A percentile compares a stretch with the other conserved stretches of the same genome.
These are phyloP conservation scores for Drosophila algonquin DNA, from an alignment of 2,888 invertebrate genomes.

Conservation along the genomic window DNA sequence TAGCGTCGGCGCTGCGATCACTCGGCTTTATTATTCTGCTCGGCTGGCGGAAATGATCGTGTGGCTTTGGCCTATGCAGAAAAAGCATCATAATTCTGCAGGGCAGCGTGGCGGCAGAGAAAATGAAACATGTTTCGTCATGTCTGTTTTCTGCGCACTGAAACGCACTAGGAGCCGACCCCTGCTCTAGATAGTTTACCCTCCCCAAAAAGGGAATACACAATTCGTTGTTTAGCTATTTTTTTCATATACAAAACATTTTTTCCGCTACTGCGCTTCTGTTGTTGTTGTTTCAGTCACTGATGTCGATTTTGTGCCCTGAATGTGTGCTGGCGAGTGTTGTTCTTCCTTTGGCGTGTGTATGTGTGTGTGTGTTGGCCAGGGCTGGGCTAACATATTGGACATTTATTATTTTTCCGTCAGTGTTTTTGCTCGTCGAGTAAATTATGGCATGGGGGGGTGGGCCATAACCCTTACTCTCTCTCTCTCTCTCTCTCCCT, in stretches of 20 bases:
- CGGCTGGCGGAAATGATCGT: too few relatives aligned
- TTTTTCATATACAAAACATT: slow-evolving; percentile 7
- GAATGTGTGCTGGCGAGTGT: slow-evolving; percentile 36
- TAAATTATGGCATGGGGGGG: slow-evolving; percentile 64
- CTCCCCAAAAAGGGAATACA: not conserved
- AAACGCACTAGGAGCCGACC: too few relatives aligned
- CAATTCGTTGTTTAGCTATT: not conserved
- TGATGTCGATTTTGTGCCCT: slow-evolving; percentile 55
- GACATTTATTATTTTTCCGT: slow-evolving; percentile 79
- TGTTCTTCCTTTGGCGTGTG: slow-evolving; percentile 48
- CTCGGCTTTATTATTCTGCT: too few relatives aligned
- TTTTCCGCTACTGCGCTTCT: slow-evolving; percentile 7
- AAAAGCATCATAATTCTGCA: too few relatives aligned
- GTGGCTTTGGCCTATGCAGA: too few relatives aligned
- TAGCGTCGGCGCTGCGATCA: too few relatives aligned
- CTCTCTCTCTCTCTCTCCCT: too few relatives aligned
- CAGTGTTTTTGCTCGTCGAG: slow-evolving; percentile 77
- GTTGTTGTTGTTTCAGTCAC: slow-evolving; percentile 42
- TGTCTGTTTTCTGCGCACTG: too few relatives aligned
- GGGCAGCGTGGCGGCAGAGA: too few relatives aligned
- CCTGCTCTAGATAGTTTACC: too few relatives aligned
- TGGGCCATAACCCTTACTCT: not conserved
- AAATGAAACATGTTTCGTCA: too few relatives aligned
- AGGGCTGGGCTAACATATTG: slow-evolving; percentile 72
- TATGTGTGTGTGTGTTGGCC: slow-evolving; percentile 45